These are phyloP conservation scores for Hiodon tergisus DNA, from an alignment of 2,113 vertebrate species.

Conservation along the genomic window DNA sequence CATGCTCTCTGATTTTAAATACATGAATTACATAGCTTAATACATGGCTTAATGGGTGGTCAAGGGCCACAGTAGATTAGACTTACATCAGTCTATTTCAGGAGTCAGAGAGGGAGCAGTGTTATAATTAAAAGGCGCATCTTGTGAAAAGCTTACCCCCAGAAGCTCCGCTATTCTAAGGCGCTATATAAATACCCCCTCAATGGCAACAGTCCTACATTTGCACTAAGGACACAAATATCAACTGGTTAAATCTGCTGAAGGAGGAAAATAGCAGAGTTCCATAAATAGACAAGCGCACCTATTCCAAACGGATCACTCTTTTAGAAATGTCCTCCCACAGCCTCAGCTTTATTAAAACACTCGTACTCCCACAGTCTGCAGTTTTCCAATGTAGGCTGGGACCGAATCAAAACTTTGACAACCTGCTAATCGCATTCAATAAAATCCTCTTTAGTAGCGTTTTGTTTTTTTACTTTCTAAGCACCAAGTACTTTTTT, in stretches of 20 bases:
- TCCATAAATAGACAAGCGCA: background rate
- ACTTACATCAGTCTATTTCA: conserved; percentile 38
- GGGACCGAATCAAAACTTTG: too few relatives aligned
- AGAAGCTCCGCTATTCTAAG: conserved; percentile 52
- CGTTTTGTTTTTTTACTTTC: too few relatives aligned
- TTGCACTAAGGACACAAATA: conserved; percentile 30
- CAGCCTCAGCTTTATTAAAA: background rate
- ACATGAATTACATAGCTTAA: background rate
- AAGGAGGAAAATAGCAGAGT: conserved; percentile 29
- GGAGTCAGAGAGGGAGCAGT: conserved; percentile 23
- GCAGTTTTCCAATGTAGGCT: too few relatives aligned
- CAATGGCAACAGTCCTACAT: conserved; percentile 39
- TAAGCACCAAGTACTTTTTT: too few relatives aligned
- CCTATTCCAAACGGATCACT: background rate
- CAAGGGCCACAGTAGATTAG: background rate
- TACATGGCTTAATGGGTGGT: conserved; percentile 6
- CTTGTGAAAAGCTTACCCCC: conserved; percentile 22
- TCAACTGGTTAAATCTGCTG: conserved; percentile 40
- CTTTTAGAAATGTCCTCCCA: background rate
- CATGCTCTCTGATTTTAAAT: background rate
- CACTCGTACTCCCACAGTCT: too few relatives aligned
- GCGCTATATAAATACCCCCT: conserved; percentile 44
- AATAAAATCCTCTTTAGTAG: too few relatives aligned
- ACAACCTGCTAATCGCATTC: too few relatives aligned
- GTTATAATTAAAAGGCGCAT: conserved; percentile 26